A percentile compares a stretch with the other conserved stretches of the same genome.
phyloP scores from a whole-genome alignment of 2,797 vertebrate species.

The Prunella strophiata region DNA sequence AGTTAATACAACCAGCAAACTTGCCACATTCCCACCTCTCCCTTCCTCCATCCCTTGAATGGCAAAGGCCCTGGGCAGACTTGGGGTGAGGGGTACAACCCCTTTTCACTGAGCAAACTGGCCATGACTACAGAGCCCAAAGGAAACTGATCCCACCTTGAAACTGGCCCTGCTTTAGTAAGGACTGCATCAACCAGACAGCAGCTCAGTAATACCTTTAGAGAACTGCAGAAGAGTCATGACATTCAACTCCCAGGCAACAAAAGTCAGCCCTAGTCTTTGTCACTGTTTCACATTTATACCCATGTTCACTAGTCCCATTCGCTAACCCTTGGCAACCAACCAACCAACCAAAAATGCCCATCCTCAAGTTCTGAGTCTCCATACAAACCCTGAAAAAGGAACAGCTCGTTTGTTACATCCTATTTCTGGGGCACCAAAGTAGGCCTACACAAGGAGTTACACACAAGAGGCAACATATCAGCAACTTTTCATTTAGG shows the following conservation, averaged over 20 bases:
- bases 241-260: background rate
- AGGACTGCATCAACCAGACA: background rate
- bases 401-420: background rate
- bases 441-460: background rate
- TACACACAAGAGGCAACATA: background rate
- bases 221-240: background rate
- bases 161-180: background rate
- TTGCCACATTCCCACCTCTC: background rate
- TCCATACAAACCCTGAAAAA: background rate
- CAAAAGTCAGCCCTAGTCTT: background rate
- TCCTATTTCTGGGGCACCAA: background rate
- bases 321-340: background rate
- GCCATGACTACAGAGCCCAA: fast-evolving
- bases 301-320: background rate
- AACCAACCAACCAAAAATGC: background rate
- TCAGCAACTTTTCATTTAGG: background rate
- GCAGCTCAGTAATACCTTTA: background rate
- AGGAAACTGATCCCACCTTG: background rate
- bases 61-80: fast-evolving
- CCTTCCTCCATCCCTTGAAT: background rate
- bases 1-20: background rate
- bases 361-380: background rate
- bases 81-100: too few species aligned
- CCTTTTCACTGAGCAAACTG: background rate
- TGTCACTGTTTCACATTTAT: background rate